Conservation (phyloP, 2,797 vertebrate genomes). For the Myripristis jacobus region DNA sequence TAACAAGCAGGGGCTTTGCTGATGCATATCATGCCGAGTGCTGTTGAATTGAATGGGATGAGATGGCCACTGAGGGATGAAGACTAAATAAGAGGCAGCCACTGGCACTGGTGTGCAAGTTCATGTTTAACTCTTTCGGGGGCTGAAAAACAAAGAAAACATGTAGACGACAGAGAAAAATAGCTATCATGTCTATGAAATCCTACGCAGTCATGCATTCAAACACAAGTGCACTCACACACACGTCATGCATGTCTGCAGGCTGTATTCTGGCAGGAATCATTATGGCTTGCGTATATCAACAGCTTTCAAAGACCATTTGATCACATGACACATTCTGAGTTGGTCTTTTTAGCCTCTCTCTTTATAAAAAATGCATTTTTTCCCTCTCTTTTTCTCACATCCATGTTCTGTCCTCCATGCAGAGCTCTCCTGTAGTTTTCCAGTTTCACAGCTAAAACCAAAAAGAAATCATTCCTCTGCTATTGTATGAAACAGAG, state of each 20-base stretch:
- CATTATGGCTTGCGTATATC: neutral
- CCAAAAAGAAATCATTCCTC: neutral
- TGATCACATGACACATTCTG: neutral
- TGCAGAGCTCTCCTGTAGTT: no score
- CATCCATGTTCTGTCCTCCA: no score
- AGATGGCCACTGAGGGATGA: neutral
- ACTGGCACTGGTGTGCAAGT: neutral
- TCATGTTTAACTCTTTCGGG: neutral
- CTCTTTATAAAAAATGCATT: neutral
- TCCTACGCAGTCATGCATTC: neutral
- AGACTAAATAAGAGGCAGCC: neutral
- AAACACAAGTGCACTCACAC: constrained; percentile 5
- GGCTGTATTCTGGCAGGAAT: neutral
- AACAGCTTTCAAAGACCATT: neutral
- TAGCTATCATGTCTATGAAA: neutral
- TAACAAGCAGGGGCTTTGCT: constrained; percentile 26
- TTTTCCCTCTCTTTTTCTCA: neutral
- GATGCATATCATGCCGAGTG: constrained; percentile 13
- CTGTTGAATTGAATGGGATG: constrained; percentile 7
- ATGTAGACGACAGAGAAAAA: neutral
- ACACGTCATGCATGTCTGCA: constrained; percentile 13
- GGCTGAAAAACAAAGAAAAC: neutral
- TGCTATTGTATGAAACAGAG: constrained; percentile 49
- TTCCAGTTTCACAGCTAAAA: neutral
- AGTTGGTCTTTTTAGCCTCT: neutral